Evolutionary conservation across 2,797 vertebrate species (phyloP), one percentile per base, ranked within the genome.

Genomic region (Cuculus canorus): DNA sequence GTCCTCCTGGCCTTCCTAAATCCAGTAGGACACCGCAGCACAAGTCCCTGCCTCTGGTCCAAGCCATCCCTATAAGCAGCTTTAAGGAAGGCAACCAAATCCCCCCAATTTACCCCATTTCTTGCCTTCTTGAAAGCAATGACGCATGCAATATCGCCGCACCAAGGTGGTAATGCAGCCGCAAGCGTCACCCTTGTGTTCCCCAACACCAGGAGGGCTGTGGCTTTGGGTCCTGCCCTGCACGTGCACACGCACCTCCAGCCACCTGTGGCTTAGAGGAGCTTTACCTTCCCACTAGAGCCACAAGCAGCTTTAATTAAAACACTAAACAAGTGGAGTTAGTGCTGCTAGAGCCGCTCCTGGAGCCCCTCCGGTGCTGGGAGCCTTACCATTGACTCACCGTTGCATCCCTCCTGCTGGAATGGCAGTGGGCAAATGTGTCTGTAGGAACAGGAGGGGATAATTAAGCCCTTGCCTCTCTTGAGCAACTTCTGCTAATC

Each of bases 331-430:
- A 75, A 90, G 9, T 0, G 0, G 3, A 3, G 7, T 5, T 21
- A 9, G 0, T 17, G 10, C 24, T 39, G 11, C 43, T 41, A 7
- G 83, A 85, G 5, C 37, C 30, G 15, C 17, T 6, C 17, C 28
- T 9, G 5, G 17, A 60, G 13, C n/a, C n/a, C 17, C 25, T 9
- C 2, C 28, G 28, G 22, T 0, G 1, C 0, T 0, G 0, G 10
- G 8, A 32, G 2, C n/a, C 11, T 30, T 47, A 35, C n/a, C 28
- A 13, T 24, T 5, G 18, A 9, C 73, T 63, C 68, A 83, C 63
- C 88, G 70, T 28, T 9, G 2, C 57, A 37, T 22, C 45, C 19
- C 18, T 91, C 8, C 3, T 77, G n/a, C 37, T 1, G 1, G 3
- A 61, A 9, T 41, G 37, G 27, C 45, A 11, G 24, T 0, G 12